Evolutionary conservation across 2,113 vertebrate genomes (phyloP), one percentile per base, ranked within the genome.

Genomic region (Potamarius usumacintae): DNA sequence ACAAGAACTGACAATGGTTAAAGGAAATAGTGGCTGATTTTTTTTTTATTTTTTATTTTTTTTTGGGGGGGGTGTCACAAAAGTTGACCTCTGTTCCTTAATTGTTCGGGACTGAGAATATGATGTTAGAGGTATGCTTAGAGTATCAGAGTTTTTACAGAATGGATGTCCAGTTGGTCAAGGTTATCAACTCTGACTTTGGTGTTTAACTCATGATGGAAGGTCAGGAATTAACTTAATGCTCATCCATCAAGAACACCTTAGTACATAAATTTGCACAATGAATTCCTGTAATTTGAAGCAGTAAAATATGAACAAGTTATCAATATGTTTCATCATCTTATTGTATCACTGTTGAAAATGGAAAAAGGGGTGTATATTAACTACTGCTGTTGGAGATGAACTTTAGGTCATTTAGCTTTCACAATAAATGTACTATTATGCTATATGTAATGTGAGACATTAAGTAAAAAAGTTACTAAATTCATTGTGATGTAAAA

Each of bases 361-460:
- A 42, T 69, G 72, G 22, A 27, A 85, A 76, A 58, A 48, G 79
- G 25, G 60, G 27, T 48, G 52, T 57, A 34, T 65, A 15, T 79
- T 50, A 17, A 69, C 6, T 57, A 69, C 62, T 5, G 22, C 63
- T n/a, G 84, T 53, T 27, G 74, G n/a, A 60, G 7, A 84, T 79
- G 50, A 55, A 34, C n/a, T 34, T n/a, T 52, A n/a, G 42, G 53
- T 71, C 63, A 58, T 53, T 86, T 71, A 79, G 57, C 10, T n/a
- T 17, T 55, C 53, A 22, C 0, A 20, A 22, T 81, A 69, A 69
- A 80, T 69, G 77, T 86, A 79, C 77, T 53, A 53, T 50, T 81
- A 81, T 71, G 20, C 63, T 86, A 30, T 81, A 34, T 81, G 63
- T 82, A 82, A 82, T 48, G 62, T 34, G 22, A 77, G 42, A 30